A percentile compares a stretch with the other conserved stretches of the same genome.
These are phyloP conservation scores for Nasonia vitripennis DNA, from an alignment of 1,140 invertebrate species.

Conservation along the genomic window DNA sequence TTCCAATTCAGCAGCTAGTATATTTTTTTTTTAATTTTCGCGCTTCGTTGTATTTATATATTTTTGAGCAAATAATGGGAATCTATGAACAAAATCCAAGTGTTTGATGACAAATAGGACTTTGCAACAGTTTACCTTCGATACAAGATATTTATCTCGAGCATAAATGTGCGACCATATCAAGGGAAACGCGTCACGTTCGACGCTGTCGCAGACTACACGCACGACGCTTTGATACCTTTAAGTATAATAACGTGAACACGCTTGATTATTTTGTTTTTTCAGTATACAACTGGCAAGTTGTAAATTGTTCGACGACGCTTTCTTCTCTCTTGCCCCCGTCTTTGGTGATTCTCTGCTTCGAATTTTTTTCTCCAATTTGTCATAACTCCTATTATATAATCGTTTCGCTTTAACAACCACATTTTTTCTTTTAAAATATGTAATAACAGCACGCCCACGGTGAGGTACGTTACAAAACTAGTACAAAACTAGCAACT, in stretches of 20 bases:
- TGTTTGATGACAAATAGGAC: background rate
- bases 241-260: conserved; percentile 4
- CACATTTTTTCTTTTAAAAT: conserved; percentile 65
- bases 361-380: background rate
- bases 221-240: background rate
- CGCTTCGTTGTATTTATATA: too few relatives aligned
- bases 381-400: background rate
- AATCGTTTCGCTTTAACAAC: conserved; percentile 65
- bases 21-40: too few relatives aligned
- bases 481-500: conserved; percentile 75
- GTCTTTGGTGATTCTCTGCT: conserved; percentile 50
- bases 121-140: too few relatives aligned
- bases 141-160: too few relatives aligned
- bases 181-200: too few relatives aligned
- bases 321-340: conserved; percentile 35
- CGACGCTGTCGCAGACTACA: background rate
- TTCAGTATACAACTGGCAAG: background rate
- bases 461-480: conserved; percentile 74
- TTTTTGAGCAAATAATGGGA: too few relatives aligned
- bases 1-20: too few relatives aligned
- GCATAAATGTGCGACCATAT: too few relatives aligned
- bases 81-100: background rate
- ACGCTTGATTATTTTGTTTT: conserved; percentile 20
- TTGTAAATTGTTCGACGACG: background rate
- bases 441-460: conserved; percentile 71